Percentiles rank a stretch among this genome's conserved stretches.
Conservation (phyloP, 1,140 invertebrate species). For the Scylla paramamosain region DNA sequence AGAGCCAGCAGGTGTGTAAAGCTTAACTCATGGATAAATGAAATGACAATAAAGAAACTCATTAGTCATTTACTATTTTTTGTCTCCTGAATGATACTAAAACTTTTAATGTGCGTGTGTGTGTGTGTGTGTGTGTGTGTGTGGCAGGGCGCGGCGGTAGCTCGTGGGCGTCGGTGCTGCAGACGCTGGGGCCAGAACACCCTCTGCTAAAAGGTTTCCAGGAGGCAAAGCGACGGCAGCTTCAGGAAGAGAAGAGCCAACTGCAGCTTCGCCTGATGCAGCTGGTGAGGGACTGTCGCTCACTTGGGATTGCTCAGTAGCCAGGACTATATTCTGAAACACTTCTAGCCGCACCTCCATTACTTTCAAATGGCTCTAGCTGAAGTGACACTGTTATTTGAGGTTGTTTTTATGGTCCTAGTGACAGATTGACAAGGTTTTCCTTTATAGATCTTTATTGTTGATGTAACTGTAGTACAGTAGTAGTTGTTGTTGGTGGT, state of each 20-base stretch:
- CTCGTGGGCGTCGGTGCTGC: conserved; percentile 61
- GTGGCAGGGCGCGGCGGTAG: not conserved
- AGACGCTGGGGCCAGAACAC: conserved; percentile 64
- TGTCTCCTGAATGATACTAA: not conserved
- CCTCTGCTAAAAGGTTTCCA: conserved; percentile 62
- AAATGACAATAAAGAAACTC: not conserved
- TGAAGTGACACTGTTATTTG: not conserved
- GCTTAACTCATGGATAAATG: not conserved
- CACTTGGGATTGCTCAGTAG: too few species aligned
- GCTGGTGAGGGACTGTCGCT: conserved; percentile 36
- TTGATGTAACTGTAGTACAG: too few species aligned
- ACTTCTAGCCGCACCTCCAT: too few species aligned
- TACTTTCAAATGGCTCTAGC: too few species aligned
- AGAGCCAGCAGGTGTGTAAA: not conserved
- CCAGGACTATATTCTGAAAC: too few species aligned
- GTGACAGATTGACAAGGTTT: too few species aligned
- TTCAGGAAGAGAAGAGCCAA: conserved; percentile 60
- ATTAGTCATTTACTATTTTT: not conserved
- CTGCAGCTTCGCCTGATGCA: conserved; percentile 64
- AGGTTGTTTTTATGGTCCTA: too few species aligned
- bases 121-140: not conserved
- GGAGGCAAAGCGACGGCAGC: conserved; percentile 62
- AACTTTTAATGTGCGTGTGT: not conserved
- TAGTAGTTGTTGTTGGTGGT: too few species aligned
- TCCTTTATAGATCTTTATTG: too few species aligned